Base-by-base conservation (phyloP, 1,140 invertebrate genomes). In the Microplitis mediator region DNA sequence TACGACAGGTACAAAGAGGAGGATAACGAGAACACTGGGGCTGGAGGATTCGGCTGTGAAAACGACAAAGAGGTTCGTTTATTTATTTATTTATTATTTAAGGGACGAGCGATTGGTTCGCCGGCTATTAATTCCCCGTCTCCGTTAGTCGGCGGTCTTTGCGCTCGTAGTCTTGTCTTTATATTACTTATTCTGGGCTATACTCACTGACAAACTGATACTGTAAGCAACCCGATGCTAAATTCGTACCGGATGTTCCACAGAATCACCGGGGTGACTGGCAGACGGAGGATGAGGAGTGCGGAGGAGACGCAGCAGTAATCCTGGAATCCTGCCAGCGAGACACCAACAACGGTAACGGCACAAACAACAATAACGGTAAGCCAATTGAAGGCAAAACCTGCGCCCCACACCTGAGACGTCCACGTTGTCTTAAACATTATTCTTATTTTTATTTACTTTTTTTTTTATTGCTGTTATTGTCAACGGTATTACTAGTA, bases 281-380 rank as follows among this genome's bases (percentile, higher is more conserved):
- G 86, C 84, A 83, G 76, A 81, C 79, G 77, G 85, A 87, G 82
- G 85, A 87, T 87, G 86, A 87, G 78, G 86, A 87, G 80, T 86
- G 85, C 70, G 72, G 72, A 32, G 80, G 80, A 45, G 39, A 45
- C 77, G 85, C 87, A 80, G 78, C 79, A 79, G 81, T 87, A 87
- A 83, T 82, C 78, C 74, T 87, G 81, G 85, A 87, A 80, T 81
- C 80, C 75, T 84, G 86, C 81, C 86, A 85, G 61, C 84, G 82
- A 70, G 83, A 81, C 79, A 84, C 75, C 77, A 86, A 82, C 76
- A 81, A 80, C 79, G 80, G 76, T 81, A 82, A 79, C 78, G 77
- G 77, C 75, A 79, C 79, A 78, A 83, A 83, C 76, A 85, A 82
- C 75, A 83, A 82, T 79, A 85, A 81, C 77, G 80, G 80, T 82